Conservation (phyloP, 2,888 invertebrate species). For the Ennomos fuscantarius region DNA sequence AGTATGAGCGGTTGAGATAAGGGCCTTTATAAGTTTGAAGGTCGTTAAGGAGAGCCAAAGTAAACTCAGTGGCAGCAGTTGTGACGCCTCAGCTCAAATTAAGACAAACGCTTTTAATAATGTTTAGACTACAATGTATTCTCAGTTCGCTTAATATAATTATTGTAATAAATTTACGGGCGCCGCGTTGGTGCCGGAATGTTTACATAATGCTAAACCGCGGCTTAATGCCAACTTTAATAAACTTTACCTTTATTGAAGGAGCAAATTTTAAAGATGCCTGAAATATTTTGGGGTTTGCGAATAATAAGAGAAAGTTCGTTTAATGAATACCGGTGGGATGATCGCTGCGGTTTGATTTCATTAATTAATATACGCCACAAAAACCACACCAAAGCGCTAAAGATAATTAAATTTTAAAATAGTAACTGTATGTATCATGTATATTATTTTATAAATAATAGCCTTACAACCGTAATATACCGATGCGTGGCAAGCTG, state of each 20-base stretch:
- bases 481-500: no score
- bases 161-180: slow-evolving; percentile 52
- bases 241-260: slow-evolving; percentile 45
- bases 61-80: slow-evolving; percentile 17
- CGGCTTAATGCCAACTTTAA: slow-evolving; percentile 40
- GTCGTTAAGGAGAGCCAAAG: slow-evolving; percentile 26
- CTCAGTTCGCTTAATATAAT: slow-evolving; percentile 42
- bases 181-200: slow-evolving; percentile 16
- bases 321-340: slow-evolving; percentile 9
- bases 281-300: slow-evolving; percentile 18
- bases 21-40: slow-evolving; percentile 37
- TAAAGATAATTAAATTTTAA: neutral
- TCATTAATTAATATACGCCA: slow-evolving; percentile 8
- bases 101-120: slow-evolving; percentile 60
- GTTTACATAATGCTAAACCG: slow-evolving; percentile 37
- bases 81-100: slow-evolving; percentile 40
- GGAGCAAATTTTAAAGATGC: slow-evolving; percentile 47
- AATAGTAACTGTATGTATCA: neutral
- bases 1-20: slow-evolving; percentile 20
- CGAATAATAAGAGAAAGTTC: slow-evolving; percentile 37
- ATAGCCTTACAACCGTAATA: no score
- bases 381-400: neutral
- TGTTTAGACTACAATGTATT: slow-evolving; percentile 45
- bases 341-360: slow-evolving; percentile 7
- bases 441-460: no score